Percentiles rank a stretch among this genome's conserved stretches.
These are phyloP conservation scores for Laodelphax striatellus DNA, from an alignment of 1,140 invertebrate species.

Conservation along the genomic window DNA sequence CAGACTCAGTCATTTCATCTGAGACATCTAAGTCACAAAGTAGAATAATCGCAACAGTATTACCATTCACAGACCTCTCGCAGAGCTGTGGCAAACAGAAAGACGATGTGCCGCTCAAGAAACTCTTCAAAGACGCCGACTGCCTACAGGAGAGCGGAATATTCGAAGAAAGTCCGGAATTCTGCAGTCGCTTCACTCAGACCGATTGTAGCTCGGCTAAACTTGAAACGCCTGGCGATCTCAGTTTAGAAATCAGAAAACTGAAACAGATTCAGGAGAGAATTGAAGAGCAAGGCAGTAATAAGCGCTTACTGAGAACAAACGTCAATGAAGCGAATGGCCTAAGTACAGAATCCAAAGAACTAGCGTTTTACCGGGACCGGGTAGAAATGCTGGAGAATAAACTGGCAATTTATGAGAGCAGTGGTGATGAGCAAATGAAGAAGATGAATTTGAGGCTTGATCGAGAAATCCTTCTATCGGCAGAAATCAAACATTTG, in stretches of 20 bases:
- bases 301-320: constrained; percentile 6
- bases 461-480: constrained; percentile 19
- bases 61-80: constrained; percentile 20
- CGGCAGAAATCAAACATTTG: constrained; percentile 24
- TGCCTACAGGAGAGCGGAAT: constrained; percentile 36
- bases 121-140: constrained; percentile 18
- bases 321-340: constrained; percentile 1
- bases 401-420: constrained; percentile 24
- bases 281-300: constrained; percentile 24
- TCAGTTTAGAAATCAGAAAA: constrained; percentile 26
- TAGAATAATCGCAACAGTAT: constrained; percentile 24
- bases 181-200: constrained; percentile 24
- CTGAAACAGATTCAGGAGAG: constrained; percentile 25
- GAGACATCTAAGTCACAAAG: constrained; percentile 10
- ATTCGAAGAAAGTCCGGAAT: constrained; percentile 30
- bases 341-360: constrained; percentile 13
- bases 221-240: constrained; percentile 12
- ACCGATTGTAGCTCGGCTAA: constrained; percentile 22
- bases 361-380: constrained; percentile 20
- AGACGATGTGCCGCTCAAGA: constrained; percentile 10
- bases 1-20: neutral
- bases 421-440: constrained; percentile 15
- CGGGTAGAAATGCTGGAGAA: constrained; percentile 21
- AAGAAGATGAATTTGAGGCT: constrained; percentile 18
- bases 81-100: constrained; percentile 8